These are phyloP conservation scores for Thunnus thynnus DNA, from an alignment of 2,113 vertebrate genomes.

Conservation along the genomic window DNA sequence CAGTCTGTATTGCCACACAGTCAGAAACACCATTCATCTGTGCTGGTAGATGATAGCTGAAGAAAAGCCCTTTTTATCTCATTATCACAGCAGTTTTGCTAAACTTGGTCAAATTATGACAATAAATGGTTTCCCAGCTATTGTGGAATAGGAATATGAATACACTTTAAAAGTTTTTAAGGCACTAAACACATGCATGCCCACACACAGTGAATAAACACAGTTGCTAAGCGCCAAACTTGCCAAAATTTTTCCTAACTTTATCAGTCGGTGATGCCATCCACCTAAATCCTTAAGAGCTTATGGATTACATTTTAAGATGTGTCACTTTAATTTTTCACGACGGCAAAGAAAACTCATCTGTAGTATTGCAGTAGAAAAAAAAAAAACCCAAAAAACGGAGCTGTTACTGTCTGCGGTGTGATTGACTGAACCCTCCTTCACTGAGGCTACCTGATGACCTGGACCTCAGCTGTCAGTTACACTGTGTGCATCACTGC, in stretches of 20 bases:
- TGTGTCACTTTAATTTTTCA: constrained; percentile 26
- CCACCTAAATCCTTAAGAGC: constrained; percentile 25
- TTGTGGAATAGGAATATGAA: constrained; percentile 12
- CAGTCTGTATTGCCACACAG: constrained; percentile 24
- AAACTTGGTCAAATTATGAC: constrained; percentile 12
- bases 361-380: background rate
- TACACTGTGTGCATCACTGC: constrained; percentile 33
- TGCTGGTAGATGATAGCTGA: constrained; percentile 20
- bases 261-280: background rate
- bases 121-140: constrained; percentile 22
- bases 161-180: background rate
- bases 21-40: constrained; percentile 40
- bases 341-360: background rate
- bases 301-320: constrained; percentile 42
- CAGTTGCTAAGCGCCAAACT: background rate
- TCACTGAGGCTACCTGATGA: constrained; percentile 22
- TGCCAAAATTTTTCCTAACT: constrained; percentile 3
- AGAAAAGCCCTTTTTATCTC: constrained; percentile 40
- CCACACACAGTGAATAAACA: constrained; percentile 11
- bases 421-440: constrained; percentile 19
- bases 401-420: background rate
- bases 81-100: constrained; percentile 37
- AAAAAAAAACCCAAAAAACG: background rate
- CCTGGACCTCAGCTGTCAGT: constrained; percentile 51
- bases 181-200: background rate